A percentile compares a stretch with the other conserved stretches of the same genome.
phyloP scores from a whole-genome alignment of 1,140 invertebrate genomes.

The Drosophila leontia region DNA sequence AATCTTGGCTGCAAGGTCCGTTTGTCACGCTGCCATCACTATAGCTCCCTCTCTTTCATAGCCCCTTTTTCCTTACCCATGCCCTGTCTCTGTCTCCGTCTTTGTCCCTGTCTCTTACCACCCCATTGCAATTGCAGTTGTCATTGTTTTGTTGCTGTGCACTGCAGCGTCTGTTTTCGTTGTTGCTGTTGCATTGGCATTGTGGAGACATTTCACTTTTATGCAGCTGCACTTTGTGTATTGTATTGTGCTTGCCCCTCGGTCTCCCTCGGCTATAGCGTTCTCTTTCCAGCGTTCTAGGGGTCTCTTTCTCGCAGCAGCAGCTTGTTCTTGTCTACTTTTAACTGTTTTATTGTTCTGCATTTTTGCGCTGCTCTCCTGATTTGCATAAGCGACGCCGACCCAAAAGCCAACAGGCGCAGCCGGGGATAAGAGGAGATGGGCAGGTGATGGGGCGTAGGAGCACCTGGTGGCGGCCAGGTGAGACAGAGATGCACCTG shows the following conservation, averaged over 20 bases:
- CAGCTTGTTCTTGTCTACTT: constrained; percentile 80
- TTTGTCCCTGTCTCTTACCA: neutral
- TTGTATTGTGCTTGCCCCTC: constrained; percentile 58
- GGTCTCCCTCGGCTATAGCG: constrained; percentile 3
- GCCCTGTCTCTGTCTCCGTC: neutral
- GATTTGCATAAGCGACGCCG: constrained; percentile 80
- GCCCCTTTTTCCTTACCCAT: neutral
- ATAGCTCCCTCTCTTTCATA: constrained; percentile 9
- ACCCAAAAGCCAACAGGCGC: constrained; percentile 68
- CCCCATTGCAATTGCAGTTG: constrained; percentile 67
- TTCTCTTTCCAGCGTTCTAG: neutral
- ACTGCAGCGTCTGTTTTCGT: constrained; percentile 38
- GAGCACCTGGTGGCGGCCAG: constrained; percentile 47
- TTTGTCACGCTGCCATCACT: constrained; percentile 41
- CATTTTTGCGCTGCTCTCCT: constrained; percentile 69
- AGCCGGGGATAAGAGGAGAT: constrained; percentile 20
- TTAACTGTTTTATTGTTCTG: constrained; percentile 83
- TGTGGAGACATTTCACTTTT: constrained; percentile 83
- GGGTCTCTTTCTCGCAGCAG: constrained; percentile 20
- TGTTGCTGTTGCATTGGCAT: constrained; percentile 66
- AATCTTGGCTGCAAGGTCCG: constrained; percentile 10
- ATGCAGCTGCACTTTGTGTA: constrained; percentile 84
- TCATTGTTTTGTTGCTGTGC: constrained; percentile 68
- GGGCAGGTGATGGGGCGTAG: neutral
- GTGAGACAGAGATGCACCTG: constrained; percentile 48